Base-by-base conservation (phyloP, 2,797 vertebrate genomes). In the Trematomus bernacchii region DNA sequence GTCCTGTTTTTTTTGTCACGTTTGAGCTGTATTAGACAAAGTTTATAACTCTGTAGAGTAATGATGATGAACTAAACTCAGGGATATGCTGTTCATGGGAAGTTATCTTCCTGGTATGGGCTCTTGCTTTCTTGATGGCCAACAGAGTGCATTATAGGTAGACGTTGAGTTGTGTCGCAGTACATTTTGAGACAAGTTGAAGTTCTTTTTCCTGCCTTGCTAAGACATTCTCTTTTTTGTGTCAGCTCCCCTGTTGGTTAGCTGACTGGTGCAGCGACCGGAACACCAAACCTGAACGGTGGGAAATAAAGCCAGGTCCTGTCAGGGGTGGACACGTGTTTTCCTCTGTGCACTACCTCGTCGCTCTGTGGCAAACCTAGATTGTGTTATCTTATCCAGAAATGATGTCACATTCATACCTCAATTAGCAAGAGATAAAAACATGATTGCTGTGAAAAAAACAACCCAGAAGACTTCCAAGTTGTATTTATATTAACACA, bases 281-380 rank as follows among this genome's bases (percentile, higher is more conserved):
- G 42, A 72, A 62, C 42, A 66, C 0, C 46, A 27, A 57, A 30
- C 44, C 54, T 71, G 43, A 66, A 52, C 63, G 63, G 55, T 47
- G 44, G 50, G 14, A 61, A 52, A 73, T 46, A 13, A 69, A 76
- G 73, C 6, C 40, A 63, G 43, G 33, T 53, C 67, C 21, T 23
- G 57, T 54, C 23, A 12, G 66, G 42, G 23, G 43, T 16, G n/a
- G 44, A 65, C n/a, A 12, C 19, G 13, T 21, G 13, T 42, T 54
- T 19, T 79, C 60, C 15, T 27, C 64, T 58, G 59, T 16, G 65
- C 9, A 13, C 3, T 59, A 64, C 27, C 30, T 15, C 1, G 23
- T 40, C 60, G 40, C 14, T 15, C 57, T 21, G 58, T 59, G 46
- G 47, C n/a, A 50, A 62, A 80, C 30, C n/a, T 9, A 51, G 18